Evolutionary conservation across 2,113 vertebrate genomes (phyloP), one percentile per base, ranked within the genome.

Genomic region (Lathamus discolor): DNA sequence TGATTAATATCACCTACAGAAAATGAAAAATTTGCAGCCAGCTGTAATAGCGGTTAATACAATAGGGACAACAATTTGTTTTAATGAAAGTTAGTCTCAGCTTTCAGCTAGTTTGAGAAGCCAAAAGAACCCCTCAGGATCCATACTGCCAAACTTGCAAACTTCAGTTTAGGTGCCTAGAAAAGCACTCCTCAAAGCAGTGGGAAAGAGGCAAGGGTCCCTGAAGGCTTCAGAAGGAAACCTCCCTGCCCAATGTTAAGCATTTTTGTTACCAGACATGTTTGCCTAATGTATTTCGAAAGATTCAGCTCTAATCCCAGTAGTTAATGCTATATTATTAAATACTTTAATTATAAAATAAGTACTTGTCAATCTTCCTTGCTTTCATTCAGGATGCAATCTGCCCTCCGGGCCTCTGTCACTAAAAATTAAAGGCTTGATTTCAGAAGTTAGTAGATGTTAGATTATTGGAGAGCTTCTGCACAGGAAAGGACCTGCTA

Each of bases 1-100:
- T 96, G 95, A 98, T 97, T 97, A 97, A 95, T 95, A 91, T 75
- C 95, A 88, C 68, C 95, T 66, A 83, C 74, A 75, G 81, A 97
- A 96, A 97, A 95, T 77, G 12, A 82, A 84, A 84, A 93, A 92
- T 87, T 91, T 88, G 48, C 77, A 95, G 93, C 68, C 67, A 92
- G 70, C 69, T 81, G 25, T 93, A 95, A 93, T 23, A 95, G 61
- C 10, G 4, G 35, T 73, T 93, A 95, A 78, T 76, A 62, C 37
- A 94, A 90, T 13, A 83, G 74, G 67, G 87, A 93, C 33, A 89
- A 66, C 29, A 89, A 90, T 80, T 91, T 83, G 17, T 67, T 90
- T 63, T 63, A 73, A 95, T 55, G 7, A 28, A 74, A 90, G 62
- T n/a, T 62, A 61, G 33, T 91, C 39, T 62, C 49, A 83, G 76